phyloP scores from a whole-genome alignment of 1,140 invertebrate genomes.

The Notospermus geniculatus region DNA sequence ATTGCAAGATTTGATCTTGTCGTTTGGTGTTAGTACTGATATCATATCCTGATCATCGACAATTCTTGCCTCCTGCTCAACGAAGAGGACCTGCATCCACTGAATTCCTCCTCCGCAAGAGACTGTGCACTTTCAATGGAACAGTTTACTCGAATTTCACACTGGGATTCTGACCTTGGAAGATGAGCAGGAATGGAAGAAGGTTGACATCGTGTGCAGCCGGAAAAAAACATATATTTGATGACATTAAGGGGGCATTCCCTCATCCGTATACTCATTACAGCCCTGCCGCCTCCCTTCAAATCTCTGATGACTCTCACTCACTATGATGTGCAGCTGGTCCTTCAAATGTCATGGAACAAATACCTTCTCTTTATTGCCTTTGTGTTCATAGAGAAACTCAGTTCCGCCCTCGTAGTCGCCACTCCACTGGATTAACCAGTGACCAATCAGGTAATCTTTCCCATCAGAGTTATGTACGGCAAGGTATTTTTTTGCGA shows the following conservation, averaged over 20 bases:
- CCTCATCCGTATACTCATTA: not conserved
- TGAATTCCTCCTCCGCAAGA: slow-evolving; percentile 74
- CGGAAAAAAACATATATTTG: not conserved
- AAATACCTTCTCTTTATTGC: slow-evolving; percentile 76
- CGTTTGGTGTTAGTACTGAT: slow-evolving; percentile 60
- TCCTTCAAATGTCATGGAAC: slow-evolving; percentile 80
- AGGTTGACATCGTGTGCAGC: not conserved
- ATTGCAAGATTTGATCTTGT: slow-evolving; percentile 66
- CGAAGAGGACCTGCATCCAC: slow-evolving; percentile 65
- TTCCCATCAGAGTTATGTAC: slow-evolving; percentile 69
- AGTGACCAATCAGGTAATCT: slow-evolving; percentile 79
- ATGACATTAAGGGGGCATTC: not conserved
- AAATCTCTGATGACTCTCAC: slow-evolving; percentile 44
- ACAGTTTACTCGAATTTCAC: slow-evolving; percentile 80
- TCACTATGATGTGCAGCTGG: slow-evolving; percentile 79
- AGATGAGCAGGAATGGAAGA: slow-evolving; percentile 68
- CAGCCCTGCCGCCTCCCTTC: too few species aligned
- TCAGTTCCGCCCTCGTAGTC: slow-evolving; percentile 79
- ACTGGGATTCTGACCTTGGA: slow-evolving; percentile 77
- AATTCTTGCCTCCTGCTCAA: slow-evolving; percentile 65
- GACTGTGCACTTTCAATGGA: slow-evolving; percentile 63
- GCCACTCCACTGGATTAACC: slow-evolving; percentile 77
- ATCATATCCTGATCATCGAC: slow-evolving; percentile 63
- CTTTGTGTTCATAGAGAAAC: slow-evolving; percentile 76
- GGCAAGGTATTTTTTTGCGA: slow-evolving; percentile 79